Percentiles rank a stretch among this genome's conserved stretches.
Evolutionary conservation across 2,888 invertebrate genomes (phyloP).

Genomic region (Rotaria socialis): DNA sequence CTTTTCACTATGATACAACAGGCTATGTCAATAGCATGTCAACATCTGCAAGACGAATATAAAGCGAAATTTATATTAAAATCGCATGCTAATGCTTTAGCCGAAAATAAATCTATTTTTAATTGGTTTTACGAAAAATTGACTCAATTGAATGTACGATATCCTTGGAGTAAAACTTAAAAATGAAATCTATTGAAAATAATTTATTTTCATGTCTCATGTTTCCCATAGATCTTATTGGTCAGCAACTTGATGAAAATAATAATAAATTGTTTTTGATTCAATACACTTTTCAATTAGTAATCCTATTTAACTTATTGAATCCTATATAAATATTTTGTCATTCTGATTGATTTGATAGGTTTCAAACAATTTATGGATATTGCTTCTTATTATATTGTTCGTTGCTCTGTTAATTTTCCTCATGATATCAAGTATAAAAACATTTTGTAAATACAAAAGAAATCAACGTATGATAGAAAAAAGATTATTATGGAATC

Average conservation of each 20-base stretch:
- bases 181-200: background rate
- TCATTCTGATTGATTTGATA: background rate
- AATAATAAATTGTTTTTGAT: background rate
- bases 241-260: background rate
- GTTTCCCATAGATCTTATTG: background rate
- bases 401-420: background rate
- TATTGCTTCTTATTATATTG: background rate
- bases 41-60: background rate
- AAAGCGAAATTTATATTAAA: background rate
- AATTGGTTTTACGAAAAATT: background rate
- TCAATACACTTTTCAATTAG: background rate
- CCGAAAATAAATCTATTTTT: background rate
- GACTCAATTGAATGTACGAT: background rate
- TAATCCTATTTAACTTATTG: background rate
- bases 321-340: too few relatives aligned
- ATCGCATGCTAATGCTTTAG: background rate
- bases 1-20: background rate
- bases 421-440: background rate
- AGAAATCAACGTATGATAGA: background rate
- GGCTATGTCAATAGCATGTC: background rate
- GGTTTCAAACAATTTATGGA: background rate
- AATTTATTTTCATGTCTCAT: too few relatives aligned
- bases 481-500: background rate
- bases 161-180: background rate
- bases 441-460: background rate